Base-by-base conservation (phyloP, 2,888 invertebrate genomes). In the Iselma pallidipennis region DNA sequence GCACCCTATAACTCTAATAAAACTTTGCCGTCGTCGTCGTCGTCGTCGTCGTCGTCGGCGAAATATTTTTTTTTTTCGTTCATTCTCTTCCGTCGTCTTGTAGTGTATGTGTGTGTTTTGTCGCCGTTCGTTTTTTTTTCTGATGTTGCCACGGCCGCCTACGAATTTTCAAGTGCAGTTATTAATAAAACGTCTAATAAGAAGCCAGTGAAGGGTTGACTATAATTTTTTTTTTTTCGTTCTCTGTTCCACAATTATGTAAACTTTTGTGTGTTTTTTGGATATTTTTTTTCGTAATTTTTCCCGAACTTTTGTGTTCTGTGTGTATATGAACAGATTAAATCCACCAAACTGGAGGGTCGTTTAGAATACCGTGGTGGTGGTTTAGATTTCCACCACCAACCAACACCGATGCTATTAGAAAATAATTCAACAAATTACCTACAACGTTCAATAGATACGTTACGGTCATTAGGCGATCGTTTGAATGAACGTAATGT, bases 311-410 rank as follows among this genome's bases (percentile, higher is more conserved):
- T n/a, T n/a, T n/a, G n/a, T n/a, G 12, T 29, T 5, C 3, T 2
- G 12, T 29, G 29, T 29, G 3, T 29, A 12, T 29, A 12, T 29
- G 29, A 4, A 29, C 12, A 12, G 14, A 14, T 29, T 29, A 10
- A 10, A n/a, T 2, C 5, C 6, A 37, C n/a, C 31, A 70, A 75
- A 65, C 79, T 81, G 82, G 81, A 82, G 74, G 80, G 81, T 57
- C 77, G 81, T 57, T 72, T 82, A 72, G 82, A 82, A 62, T 82
- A 81, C 67, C 76, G 82, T 42, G 66, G 74, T 19, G 81, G 80
- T 45, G 81, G 81, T 61, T 75, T 82, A 77, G 82, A 82, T 64
- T 82, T 82, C 70, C 82, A 82, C 74, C 78, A 78, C 74, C 78
- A 78, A 64, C 75, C 78, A 54, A 72, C 75, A 56, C 78, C 75